Evolutionary conservation across 2,797 vertebrate genomes (phyloP).

Genomic region (Callimico goeldii): DNA sequence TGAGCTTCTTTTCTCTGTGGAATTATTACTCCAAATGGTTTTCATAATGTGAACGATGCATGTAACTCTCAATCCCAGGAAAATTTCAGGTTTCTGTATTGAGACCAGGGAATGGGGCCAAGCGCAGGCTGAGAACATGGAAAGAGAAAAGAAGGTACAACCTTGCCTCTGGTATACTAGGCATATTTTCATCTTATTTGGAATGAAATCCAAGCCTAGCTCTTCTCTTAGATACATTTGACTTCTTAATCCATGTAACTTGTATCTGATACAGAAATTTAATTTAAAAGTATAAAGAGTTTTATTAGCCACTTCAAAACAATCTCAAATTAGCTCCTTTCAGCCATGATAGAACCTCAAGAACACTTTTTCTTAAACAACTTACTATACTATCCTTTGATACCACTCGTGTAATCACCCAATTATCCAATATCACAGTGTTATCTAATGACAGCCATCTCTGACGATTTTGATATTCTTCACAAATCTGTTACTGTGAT

Average conservation of each 20-base stretch:
- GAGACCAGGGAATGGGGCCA: no score
- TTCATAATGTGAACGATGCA: not conserved
- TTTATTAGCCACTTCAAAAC: constrained; percentile 6
- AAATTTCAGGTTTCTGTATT: not conserved
- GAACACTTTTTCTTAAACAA: not conserved
- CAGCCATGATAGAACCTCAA: not conserved
- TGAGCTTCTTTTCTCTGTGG: not conserved
- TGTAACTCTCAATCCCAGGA: fast-evolving
- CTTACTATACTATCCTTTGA: not conserved
- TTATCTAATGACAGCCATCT: not conserved
- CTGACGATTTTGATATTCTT: not conserved
- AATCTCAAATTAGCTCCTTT: not conserved
- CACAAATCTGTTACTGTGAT: not conserved
- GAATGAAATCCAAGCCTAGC: not conserved
- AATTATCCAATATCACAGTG: not conserved
- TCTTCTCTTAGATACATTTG: not conserved
- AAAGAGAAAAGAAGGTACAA: not conserved
- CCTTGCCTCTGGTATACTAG: not conserved
- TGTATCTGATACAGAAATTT: not conserved
- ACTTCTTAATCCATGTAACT: not conserved
- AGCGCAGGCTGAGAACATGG: fast-evolving
- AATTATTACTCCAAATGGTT: not conserved
- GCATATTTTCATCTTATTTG: not conserved
- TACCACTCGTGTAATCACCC: not conserved
- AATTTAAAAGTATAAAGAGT: not conserved